A percentile compares a stretch with the other conserved stretches of the same genome.
Evolutionary conservation across 2,888 invertebrate genomes (phyloP).

Genomic region (Liopterus haemorrhoidalis): DNA sequence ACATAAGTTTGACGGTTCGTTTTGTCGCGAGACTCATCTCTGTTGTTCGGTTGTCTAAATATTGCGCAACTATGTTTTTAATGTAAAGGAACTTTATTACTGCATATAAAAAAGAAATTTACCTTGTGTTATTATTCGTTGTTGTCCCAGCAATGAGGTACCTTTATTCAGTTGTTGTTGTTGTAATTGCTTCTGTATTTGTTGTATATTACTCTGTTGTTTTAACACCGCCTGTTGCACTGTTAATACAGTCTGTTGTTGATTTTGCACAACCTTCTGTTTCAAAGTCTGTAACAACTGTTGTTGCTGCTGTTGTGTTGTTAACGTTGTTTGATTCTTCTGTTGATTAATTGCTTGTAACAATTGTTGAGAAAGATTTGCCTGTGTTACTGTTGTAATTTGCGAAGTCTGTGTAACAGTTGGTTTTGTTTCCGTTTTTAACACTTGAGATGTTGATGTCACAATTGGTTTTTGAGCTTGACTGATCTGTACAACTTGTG

Average conservation of each 20-base stretch:
- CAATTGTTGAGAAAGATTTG: conserved; percentile 40
- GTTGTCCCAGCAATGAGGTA: conserved; percentile 37
- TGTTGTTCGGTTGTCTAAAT: too few relatives aligned
- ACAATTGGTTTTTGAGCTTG: conserved; percentile 34
- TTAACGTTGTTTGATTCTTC: conserved; percentile 41
- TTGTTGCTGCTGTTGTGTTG: conserved; percentile 46
- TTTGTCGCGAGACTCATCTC: too few relatives aligned
- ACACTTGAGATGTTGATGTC: conserved; percentile 36
- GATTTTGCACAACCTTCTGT: conserved; percentile 40
- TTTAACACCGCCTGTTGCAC: conserved; percentile 40
- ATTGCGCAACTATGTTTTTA: conserved; percentile 5
- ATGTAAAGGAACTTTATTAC: neutral
- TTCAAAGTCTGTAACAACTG: conserved; percentile 47
- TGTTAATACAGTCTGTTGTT: conserved; percentile 30
- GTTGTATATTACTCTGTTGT: conserved; percentile 41
- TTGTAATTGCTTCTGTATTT: conserved; percentile 43
- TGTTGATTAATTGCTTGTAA: conserved; percentile 38
- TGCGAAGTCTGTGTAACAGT: conserved; percentile 38
- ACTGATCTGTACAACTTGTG: conserved; percentile 37
- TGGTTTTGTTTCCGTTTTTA: conserved; percentile 40
- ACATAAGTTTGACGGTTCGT: too few relatives aligned
- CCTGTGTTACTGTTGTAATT: conserved; percentile 43
- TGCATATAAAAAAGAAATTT: conserved; percentile 18
- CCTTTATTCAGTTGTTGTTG: conserved; percentile 36
- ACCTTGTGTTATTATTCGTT: conserved; percentile 37